Evolutionary conservation across 2,797 vertebrate genomes (phyloP), one percentile per base, ranked within the genome.

Genomic region (Balearica regulorum): DNA sequence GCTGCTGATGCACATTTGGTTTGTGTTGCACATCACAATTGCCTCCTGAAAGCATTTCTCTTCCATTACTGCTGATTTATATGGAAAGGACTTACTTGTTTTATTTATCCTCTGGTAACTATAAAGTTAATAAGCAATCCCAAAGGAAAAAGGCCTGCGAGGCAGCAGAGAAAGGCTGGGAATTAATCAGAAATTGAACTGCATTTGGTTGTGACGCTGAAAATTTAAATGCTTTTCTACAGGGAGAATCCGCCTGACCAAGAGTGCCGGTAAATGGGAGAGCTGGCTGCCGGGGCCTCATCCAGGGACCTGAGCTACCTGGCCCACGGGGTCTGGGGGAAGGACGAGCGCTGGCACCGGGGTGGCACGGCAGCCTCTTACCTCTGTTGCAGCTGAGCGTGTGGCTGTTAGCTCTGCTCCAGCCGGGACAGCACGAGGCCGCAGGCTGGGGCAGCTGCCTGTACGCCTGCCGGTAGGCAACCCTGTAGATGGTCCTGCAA

Each of bases 341-440:
- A 39, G 60, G 21, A 53, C 0, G 0, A 58, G 41, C 6, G 4
- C 17, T 25, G 73, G 33, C 83, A 28, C 4, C 0, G 0, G 51
- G 64, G 14, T 41, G 64, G 26, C 29, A 46, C 61, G 20, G 75
- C 54, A 64, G 73, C 48, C 57, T 84, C 69, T 97, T 97, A 99
- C 99, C 99, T 98, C 98, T 98, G 92, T 98, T 98, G 85, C 99
- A 99, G 97, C 98, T 95, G 16, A 98, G 97, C 0, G 97, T 91
- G 70, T 98, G 97, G 72, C 98, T 29, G 0, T 64, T 22, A 0
- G 53, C 89, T 58, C 98, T 97, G 83, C 96, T 95, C 99, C 99
- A 99, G 46, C 99, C 99, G 0, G 99, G 99, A 85, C 99, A 99
- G 97, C 99, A 99, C 1, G 98, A 94, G 2, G 88, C 97, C 7